Percentiles rank a stretch among this genome's conserved stretches.
phyloP scores from a whole-genome alignment of 2,888 invertebrate species.

The Siphlonurus alternatus region DNA sequence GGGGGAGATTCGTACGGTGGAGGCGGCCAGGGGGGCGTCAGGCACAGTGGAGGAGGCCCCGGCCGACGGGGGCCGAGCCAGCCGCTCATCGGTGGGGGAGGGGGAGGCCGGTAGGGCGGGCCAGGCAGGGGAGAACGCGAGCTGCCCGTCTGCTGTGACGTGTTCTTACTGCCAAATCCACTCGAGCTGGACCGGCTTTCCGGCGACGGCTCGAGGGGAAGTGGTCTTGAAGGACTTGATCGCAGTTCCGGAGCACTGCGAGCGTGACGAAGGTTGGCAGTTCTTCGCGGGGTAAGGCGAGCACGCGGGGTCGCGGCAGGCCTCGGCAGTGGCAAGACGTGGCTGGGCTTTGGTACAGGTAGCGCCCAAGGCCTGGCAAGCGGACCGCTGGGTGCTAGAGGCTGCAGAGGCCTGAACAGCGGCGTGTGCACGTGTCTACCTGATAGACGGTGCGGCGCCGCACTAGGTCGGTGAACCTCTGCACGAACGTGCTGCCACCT shows the following conservation, averaged over 20 bases:
- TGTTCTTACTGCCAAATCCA: constrained; percentile 83
- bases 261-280: constrained; percentile 35
- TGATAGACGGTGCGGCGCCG: constrained; percentile 19
- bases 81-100: constrained; percentile 44
- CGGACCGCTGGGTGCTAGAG: not conserved
- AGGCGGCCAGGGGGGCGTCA: not conserved
- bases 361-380: constrained; percentile 4
- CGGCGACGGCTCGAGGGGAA: constrained; percentile 58
- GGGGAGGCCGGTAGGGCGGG: constrained; percentile 15
- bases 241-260: constrained; percentile 32
- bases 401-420: not conserved
- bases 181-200: constrained; percentile 78
- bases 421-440: constrained; percentile 13
- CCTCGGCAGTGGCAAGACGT: constrained; percentile 3
- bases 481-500: constrained; percentile 29
- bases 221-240: constrained; percentile 24
- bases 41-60: not conserved
- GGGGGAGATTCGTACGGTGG: constrained; percentile 7
- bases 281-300: constrained; percentile 10
- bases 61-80: constrained; percentile 25
- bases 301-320: constrained; percentile 8
- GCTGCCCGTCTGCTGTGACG: constrained; percentile 62
- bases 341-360: constrained; percentile 6
- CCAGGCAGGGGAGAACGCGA: constrained; percentile 27
- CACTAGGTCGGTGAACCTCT: constrained; percentile 20